Conservation (phyloP, 2,113 vertebrate species). For the Leucopternis melanops region DNA sequence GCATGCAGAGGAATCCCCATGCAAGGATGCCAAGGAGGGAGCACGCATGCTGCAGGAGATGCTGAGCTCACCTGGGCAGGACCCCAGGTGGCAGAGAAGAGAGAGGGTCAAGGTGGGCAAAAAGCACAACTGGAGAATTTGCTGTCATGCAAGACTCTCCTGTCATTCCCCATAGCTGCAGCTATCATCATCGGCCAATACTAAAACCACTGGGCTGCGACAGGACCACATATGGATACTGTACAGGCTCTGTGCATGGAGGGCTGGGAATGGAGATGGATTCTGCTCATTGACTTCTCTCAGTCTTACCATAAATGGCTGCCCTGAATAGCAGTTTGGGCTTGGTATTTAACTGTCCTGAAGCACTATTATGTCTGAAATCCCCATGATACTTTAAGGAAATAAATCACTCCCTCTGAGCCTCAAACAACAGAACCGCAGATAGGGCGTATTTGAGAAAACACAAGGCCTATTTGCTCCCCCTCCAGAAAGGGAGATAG, state of each 20-base stretch:
- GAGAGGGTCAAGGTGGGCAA: not conserved
- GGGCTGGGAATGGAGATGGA: not conserved
- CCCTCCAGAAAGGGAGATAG: not conserved
- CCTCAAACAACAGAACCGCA: not conserved
- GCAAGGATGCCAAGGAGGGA: not conserved
- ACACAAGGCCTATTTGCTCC: not conserved
- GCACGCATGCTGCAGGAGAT: accelerated
- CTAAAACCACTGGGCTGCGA: not conserved
- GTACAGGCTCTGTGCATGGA: not conserved
- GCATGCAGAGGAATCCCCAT: not conserved
- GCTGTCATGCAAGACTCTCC: not conserved
- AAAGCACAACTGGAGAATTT: not conserved
- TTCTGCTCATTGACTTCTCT: not conserved
- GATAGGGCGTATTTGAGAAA: not conserved
- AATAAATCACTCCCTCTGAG: not conserved
- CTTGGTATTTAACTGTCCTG: not conserved
- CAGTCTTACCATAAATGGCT: not conserved
- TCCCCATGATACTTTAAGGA: not conserved
- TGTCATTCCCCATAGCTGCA: not conserved
- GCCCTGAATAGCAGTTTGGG: not conserved
- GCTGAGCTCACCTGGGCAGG: not conserved
- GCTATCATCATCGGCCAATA: not conserved
- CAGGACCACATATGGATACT: not conserved
- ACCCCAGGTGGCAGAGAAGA: not conserved
- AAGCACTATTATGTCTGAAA: not conserved